Evolutionary conservation across 2,113 vertebrate genomes (phyloP).

Genomic region (western clawed frog (Xenopus tropicalis)): UCB_Xtro_10.0 CM004446.2:84842001-84842500

Average conservation of each 20-base stretch:
- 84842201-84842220: neutral
- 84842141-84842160: slow-evolving; percentile 1
- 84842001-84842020: neutral
- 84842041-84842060: neutral
- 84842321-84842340: too few species aligned
- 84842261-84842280: slow-evolving; percentile 1
- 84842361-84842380: too few species aligned
- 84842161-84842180: slow-evolving; percentile 2
- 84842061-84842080: neutral
- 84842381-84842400: too few species aligned
- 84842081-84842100: neutral
- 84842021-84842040: neutral
- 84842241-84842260: neutral
- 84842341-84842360: too few species aligned
- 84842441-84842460: too few species aligned
- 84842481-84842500: too few species aligned
- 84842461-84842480: too few species aligned
- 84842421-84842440: too few species aligned
- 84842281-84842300: neutral
- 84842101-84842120: neutral
- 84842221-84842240: neutral
- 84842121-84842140: neutral
- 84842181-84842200: slow-evolving; percentile 3
- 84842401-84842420: too few species aligned
- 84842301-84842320: neutral